Evolutionary conservation across 2,113 vertebrate genomes (phyloP), one percentile per base, ranked within the genome.

Genomic region (Ariopsis seemanni): DNA sequence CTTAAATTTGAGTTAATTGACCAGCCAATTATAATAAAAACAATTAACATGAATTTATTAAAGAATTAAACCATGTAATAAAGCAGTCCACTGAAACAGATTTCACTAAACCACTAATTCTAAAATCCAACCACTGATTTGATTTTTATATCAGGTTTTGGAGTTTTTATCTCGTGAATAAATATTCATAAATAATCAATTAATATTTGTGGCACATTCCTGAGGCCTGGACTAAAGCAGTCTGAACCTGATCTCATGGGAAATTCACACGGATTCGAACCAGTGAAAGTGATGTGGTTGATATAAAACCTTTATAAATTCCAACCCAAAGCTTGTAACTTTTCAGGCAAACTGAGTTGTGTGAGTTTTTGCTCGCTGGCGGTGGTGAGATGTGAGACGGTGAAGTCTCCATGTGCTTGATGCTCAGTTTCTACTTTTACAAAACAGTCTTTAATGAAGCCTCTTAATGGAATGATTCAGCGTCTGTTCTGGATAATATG

Each of bases 401-500:
- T 17, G 75, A 78, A 53, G 50, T 55, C 75, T 27, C 25, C 52
- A 55, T 27, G 30, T 79, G 75, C 52, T 27, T 27, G n/a, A 55
- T 55, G 75, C n/a, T 57, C 50, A 79, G 50, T 55, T 17, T 53
- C 52, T 78, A 78, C 75, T 78, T 78, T 79, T 55, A 55, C 50
- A 79, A 77, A 79, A 17, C 25, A 27, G 25, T 55, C 25, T 81
- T 81, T 86, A 22, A 71, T 67, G 85, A 27, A 52, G 27, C 50
- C 63, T 58, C 62, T 87, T 65, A n/a, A 18, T 22, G 53, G 14
- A 22, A 82, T 22, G 22, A 69, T 82, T 67, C 11, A n/a, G 22
- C 63, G 22, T 27, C 78, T 72, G 65, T 48, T 27, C 52, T 20
- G 15, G 12, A 42, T 22, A 57, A 71, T 48, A 7, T 2, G 42